Evolutionary conservation across 2,888 invertebrate genomes (phyloP), one percentile per base, ranked within the genome.

Genomic region (Eulithis prunata): DNA sequence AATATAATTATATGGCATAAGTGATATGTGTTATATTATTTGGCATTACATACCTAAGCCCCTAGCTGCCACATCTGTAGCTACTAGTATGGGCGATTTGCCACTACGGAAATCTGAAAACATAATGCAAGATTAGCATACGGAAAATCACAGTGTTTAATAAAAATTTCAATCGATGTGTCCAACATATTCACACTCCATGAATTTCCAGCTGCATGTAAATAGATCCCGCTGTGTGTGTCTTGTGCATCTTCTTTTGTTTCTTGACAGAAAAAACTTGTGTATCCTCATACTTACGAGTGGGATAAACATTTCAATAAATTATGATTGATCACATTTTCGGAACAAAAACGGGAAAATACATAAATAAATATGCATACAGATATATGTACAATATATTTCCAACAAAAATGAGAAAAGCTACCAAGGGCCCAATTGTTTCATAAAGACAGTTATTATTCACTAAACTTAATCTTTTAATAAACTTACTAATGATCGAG

Each of bases 31-130:
- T 14, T 8, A 41, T 11, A 8, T n/a, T 14, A 47, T 32, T 57
- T 32, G 10, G 55, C 21, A 21, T 21, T 79, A 95, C 96, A 91
- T 94, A 98, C 98, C 98, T 94, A 98, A 94, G 80, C 98, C 98
- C 85, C 98, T 94, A 58, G 98, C 98, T 66, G 98, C 98, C 73
- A 98, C 98, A 90, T 98, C 98, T 51, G 98, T 98, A 73, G 98
- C 98, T 71, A 98, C 97, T 78, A 98, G 94, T 87, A 98, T 98
- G 63, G 97, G 97, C 69, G 96, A 96, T 91, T 96, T 96, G 71
- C 97, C 97, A 87, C 95, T 94, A 84, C 97, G 94, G 91, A 97
- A 97, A 94, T 97, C 97, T 97, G 93, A 75, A 94, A 94, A 79
- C 76, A 75, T 71, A 45, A 59, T 66, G 4, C 68, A 64, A 69